Base-by-base conservation (phyloP, 2,888 invertebrate genomes). In the Pomacea canaliculata region DNA sequence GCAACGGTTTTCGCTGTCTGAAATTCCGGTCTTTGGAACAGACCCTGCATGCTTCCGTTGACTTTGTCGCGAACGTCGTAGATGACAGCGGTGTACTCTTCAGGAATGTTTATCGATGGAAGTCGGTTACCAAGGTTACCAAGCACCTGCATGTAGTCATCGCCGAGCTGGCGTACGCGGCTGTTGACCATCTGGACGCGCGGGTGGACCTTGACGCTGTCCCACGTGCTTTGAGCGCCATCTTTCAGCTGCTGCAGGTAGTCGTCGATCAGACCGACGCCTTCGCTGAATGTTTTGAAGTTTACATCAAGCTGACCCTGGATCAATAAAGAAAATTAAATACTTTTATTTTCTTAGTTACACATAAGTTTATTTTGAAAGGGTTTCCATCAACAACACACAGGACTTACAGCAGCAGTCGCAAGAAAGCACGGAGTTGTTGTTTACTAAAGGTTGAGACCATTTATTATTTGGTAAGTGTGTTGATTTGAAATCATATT, bases 11-110 rank as follows among this genome's bases (percentile, higher is more conserved):
- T 73, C 56, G 81, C 72, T 18, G 80, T 77, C 69, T 80, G 59
- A 12, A 83, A 72, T 66, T 84, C 81, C n/a, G 79, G 60, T 27
- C 81, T 81, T n/a, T 80, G 74, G n/a, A 83, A 65, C 27, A 82
- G 48, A 13, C 76, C 73, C 23, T 70, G 77, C 73, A 85, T 74
- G 51, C 84, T 79, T 8, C 78, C 76, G 16, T 73, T 73, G 48
- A 84, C 69, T 7, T 81, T 69, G 18, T 72, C 72, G 16, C 77
- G 76, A 59, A 77, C 79, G 65, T 62, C 72, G 77, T 72, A 76
- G 56, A 77, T 80, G 51, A 81, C 71, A 13, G 70, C 56, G 37
- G 75, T 72, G 69, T 83, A 79, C 51, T 79, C 77, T 71, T 84
- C 81, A 12, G 78, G 70, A 13, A 83, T 62, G 18, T 60, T 75